Evolutionary conservation across 2,797 vertebrate species (phyloP), one percentile per base, ranked within the genome.

Genomic region (Sebastes itinus): DNA sequence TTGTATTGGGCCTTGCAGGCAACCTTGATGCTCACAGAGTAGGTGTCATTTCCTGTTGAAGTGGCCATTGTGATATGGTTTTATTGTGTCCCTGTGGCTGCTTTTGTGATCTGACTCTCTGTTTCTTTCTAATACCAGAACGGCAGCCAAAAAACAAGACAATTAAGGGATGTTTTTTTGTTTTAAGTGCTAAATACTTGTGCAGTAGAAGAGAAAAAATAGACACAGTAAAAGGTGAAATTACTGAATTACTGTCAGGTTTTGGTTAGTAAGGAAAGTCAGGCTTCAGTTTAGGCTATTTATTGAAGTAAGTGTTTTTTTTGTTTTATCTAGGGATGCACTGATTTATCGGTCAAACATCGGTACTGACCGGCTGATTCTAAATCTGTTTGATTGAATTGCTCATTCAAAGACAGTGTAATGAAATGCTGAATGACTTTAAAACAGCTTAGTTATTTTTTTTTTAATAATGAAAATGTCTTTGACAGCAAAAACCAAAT

Each of bases 1-100:
- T 61, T 32, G 80, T 74, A 71, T 14, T 54, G 27, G 61, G 74
- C 76, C 49, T 78, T 30, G 77, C 56, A 54, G 82, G 32, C 74
- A 80, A 42, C 64, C 58, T 62, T 55, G 63, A 60, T 79, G 54
- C 80, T 75, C 52, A 58, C 62, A 78, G 73, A 84, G 35, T 23
- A 65, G 71, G 76, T 84, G 69, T 87, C 62, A 71, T 75, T 85
- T 72, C 22, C 49, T 38, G 73, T 74, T 69, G 66, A 89, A 82
- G 74, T 75, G 70, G 70, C 86, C 81, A 69, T 76, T 75, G 70
- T 85, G 38, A 58, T 49, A 79, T 38, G 27, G 38, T 65, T 82
- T 65, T 61, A 75, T 84, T 77, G 77, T 72, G 59, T 75, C 35
- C 18, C 30, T 20, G 33, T 16, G 58, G 72, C 25, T 52, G 35